Conservation (phyloP, 2,888 invertebrate species). For the Tinea trinotella region DNA sequence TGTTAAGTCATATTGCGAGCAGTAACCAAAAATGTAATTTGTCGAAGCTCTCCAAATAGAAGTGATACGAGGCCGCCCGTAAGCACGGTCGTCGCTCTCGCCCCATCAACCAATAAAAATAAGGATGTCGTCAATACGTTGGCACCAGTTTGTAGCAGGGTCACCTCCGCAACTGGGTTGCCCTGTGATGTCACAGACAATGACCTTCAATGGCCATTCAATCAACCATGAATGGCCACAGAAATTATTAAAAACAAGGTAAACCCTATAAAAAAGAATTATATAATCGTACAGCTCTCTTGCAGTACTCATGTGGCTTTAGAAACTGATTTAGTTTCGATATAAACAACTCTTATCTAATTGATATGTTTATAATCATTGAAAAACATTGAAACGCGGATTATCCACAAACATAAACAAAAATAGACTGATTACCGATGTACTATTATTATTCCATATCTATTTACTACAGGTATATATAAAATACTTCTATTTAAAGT, state of each 20-base stretch:
- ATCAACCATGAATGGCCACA: background rate
- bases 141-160: constrained; percentile 51
- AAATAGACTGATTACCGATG: background rate
- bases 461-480: background rate
- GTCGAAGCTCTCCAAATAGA: constrained; percentile 29
- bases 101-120: constrained; percentile 62
- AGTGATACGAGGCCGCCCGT: constrained; percentile 60
- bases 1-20: background rate
- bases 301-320: no score
- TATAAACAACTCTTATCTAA: background rate
- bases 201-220: constrained; percentile 19
- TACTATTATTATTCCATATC: background rate
- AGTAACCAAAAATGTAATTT: constrained; percentile 1
- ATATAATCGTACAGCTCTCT: no score
- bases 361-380: background rate
- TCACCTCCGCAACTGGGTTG: constrained; percentile 47
- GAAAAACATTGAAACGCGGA: background rate
- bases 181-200: constrained; percentile 26
- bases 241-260: background rate
- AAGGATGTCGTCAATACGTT: constrained; percentile 71
- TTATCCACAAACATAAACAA: background rate
- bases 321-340: no score
- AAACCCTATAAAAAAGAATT: no score
- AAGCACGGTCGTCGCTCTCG: constrained; percentile 65
- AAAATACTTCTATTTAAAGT: constrained; percentile 1